These are phyloP conservation scores for Diadegma fenestrale DNA, from an alignment of 2,888 invertebrate species.

Conservation along the genomic window DNA sequence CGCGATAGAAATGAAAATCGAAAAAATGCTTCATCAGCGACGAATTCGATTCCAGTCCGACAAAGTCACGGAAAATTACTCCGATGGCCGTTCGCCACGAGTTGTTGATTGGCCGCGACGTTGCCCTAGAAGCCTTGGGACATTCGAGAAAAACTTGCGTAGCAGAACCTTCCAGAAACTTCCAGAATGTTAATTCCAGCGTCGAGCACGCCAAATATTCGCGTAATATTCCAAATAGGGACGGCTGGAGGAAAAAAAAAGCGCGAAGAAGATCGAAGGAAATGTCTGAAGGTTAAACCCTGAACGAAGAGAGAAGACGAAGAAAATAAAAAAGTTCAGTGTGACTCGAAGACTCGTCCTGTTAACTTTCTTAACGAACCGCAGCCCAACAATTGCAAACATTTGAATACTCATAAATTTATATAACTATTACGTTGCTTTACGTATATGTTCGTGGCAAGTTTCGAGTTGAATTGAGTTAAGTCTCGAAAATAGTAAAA, in stretches of 20 bases:
- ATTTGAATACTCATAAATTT: not conserved
- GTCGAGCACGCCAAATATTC: constrained; percentile 2
- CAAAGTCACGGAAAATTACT: not conserved
- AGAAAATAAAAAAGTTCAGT: constrained; percentile 15
- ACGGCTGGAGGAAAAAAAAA: not conserved
- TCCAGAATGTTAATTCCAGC: constrained; percentile 53
- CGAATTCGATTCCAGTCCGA: not conserved
- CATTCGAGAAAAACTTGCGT: no score
- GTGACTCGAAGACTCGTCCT: constrained; percentile 28
- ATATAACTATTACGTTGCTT: not conserved
- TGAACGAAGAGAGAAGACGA: not conserved
- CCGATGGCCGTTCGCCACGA: not conserved
- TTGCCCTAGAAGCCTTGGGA: constrained; percentile 38
- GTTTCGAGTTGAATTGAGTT: not conserved
- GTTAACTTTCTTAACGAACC: not conserved
- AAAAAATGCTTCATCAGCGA: not conserved
- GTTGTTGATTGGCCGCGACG: constrained; percentile 8
- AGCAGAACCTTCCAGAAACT: constrained; percentile 53
- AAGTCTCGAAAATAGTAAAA: not conserved
- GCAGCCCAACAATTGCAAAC: not conserved
- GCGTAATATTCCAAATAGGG: constrained; percentile 5
- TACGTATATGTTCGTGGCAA: not conserved
- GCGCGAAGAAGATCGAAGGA: constrained; percentile 3
- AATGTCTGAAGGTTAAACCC: constrained; percentile 12
- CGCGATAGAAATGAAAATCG: not conserved